These are phyloP conservation scores for Sarcophaga caerulescens DNA, from an alignment of 2,888 invertebrate genomes.

Conservation along the genomic window DNA sequence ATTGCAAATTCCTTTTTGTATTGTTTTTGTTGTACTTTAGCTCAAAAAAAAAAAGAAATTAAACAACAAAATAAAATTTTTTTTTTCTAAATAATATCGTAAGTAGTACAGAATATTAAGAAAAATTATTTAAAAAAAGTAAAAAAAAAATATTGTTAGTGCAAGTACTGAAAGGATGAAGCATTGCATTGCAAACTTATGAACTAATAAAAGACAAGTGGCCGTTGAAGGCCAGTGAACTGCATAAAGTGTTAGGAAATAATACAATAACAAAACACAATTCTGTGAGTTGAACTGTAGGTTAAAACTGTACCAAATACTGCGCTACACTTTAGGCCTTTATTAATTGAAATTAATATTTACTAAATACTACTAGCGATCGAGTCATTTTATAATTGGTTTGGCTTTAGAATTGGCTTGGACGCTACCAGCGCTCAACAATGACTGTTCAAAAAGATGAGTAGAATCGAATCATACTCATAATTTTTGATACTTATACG, in stretches of 20 bases:
- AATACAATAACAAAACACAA: too few species aligned
- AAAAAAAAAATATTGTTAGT: background rate
- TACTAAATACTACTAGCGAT: too few species aligned
- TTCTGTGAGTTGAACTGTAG: too few species aligned
- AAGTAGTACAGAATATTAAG: constrained; percentile 7
- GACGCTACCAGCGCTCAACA: too few species aligned
- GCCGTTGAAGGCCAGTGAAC: constrained; percentile 21
- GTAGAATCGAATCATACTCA: too few species aligned
- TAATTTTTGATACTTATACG: too few species aligned
- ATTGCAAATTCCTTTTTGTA: constrained; percentile 32
- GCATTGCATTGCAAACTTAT: background rate
- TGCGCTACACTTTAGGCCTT: too few species aligned
- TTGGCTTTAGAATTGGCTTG: too few species aligned
- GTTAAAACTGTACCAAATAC: too few species aligned
- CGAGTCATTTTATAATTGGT: too few species aligned
- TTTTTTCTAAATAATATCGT: background rate
- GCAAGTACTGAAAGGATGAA: background rate
- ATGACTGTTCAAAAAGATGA: too few species aligned
- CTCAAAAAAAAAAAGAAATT: constrained; percentile 19
- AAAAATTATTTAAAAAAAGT: background rate
- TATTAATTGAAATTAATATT: too few species aligned
- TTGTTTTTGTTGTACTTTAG: constrained; percentile 14
- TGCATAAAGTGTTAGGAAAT: constrained; percentile 5
- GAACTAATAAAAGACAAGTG: constrained; percentile 8
- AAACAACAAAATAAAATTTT: background rate